A percentile compares a stretch with the other conserved stretches of the same genome.
Evolutionary conservation across 2,797 vertebrate species (phyloP).

Genomic region (Myiotriccus ornatus): DNA sequence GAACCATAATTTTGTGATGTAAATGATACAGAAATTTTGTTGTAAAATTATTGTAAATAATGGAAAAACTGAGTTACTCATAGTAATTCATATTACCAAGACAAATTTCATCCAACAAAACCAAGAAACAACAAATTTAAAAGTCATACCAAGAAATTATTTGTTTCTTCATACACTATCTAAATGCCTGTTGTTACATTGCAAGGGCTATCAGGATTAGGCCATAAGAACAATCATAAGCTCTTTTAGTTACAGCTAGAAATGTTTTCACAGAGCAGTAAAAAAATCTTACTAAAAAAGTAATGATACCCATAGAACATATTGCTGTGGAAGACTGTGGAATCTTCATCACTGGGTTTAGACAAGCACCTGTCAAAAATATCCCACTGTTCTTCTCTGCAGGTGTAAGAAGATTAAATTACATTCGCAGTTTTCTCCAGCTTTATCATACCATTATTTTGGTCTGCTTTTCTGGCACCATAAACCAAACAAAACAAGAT

Average conservation of each 20-base stretch:
- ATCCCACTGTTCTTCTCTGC: background rate
- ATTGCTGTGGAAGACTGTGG: background rate
- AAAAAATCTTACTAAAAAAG: background rate
- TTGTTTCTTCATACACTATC: background rate
- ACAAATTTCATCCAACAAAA: background rate
- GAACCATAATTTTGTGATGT: background rate
- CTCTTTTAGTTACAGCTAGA: background rate
- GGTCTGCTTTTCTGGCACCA: background rate
- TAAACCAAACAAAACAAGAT: background rate
- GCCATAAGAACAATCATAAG: background rate
- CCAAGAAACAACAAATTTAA: background rate
- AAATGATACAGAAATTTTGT: background rate
- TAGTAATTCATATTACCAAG: background rate
- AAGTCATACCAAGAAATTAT: background rate
- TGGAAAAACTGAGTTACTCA: background rate
- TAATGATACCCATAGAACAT: background rate
- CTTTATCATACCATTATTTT: background rate
- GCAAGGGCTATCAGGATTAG: background rate
- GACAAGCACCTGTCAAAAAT: background rate
- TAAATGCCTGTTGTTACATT: background rate
- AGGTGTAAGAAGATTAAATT: background rate
- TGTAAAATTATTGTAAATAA: background rate
- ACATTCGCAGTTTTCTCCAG: background rate
- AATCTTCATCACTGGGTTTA: background rate
- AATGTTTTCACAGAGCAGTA: background rate